Evolutionary conservation across 2,797 vertebrate species (phyloP), one percentile per base, ranked within the genome.

Genomic region (Varecia variegata): DNA sequence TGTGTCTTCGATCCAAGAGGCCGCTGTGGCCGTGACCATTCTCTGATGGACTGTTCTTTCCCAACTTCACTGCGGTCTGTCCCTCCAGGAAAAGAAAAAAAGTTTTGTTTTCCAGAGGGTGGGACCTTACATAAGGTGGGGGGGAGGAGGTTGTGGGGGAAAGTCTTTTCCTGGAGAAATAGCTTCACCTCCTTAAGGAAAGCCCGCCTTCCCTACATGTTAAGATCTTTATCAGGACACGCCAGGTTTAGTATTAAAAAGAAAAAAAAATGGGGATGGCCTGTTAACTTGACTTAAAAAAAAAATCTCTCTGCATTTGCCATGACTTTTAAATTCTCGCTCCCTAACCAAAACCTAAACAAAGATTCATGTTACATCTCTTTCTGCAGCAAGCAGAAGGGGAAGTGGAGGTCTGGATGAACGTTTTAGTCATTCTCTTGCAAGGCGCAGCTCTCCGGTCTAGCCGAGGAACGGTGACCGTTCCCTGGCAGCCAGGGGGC

Each of bases 71-170:
- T 97, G 97, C 98, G 94, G 97, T 94, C 98, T 95, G 97, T 56
- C 96, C 98, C 98, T 98, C 97, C 98, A 96, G 94, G 93, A 97
- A 97, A 94, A 93, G 60, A 23, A 65, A 86, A 90, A 67, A 50
- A 93, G 98, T 98, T 99, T 98, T 98, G 98, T 98, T 98, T 98
- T 98, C 95, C 97, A 97, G 98, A 98, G 99, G 99, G 99, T 98
- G 99, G 99, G 98, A 98, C 99, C 98, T 98, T 96, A 93, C 98
- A 92, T 35, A 58, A 70, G 93, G 52, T 10, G 54, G 8, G 54
- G 17, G 17, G 92, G 95, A 93, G 95, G 95, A 80, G 50, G 90
- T 38, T 52, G 68, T 65, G 20, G 77, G 60, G 92, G 14, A n/a
- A 90, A 98, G 95, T 94, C 85, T 95, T 97, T 97, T 96, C 96